Base-by-base conservation (phyloP, 2,888 invertebrate species). In the Dynastes maya region DNA sequence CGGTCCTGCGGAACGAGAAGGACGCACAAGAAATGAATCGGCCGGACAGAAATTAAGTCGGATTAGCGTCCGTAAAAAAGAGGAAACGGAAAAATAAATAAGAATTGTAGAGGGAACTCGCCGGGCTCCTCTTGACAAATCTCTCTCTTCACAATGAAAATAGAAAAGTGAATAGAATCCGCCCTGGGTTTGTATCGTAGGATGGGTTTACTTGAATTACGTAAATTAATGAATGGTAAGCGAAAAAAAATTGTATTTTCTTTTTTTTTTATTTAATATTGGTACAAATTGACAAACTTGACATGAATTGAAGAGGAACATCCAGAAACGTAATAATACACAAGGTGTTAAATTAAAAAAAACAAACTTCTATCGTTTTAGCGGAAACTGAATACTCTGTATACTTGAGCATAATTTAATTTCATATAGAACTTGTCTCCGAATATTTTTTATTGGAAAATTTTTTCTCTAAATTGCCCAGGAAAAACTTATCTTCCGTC, bases 81-180 rank as follows among this genome's bases (percentile, higher is more conserved):
- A 87, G 88, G 87, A 88, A 88, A 85, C 88, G 88, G 88, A 88
- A 88, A 87, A 88, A 88, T 88, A 88, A 88, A 88, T 88, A 88
- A 88, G 86, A 84, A 85, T 86, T 84, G 84, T 83, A 58, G 83
- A 83, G 77, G 71, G 71, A 58, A 29, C 37, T 65, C 65, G 51
- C 49, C n/a, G 51, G 65, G 27, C 45, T 65, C 76, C 67, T 55
- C 76, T 77, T 64, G 71, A 77, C 77, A 63, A 64, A 77, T 71
- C 64, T 71, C 64, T 77, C 63, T 51, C 64, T 64, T 63, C 61
- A 64, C 49, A 70, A 27, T 22, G 32, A 9, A 53, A 16, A n/a
- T 53, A n/a, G 53, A 53, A 37, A 4, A 37, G 49, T 11, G 29
- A 49, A 51, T 27, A 49, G 29, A 49, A 68, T 49, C n/a, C 37